Base-by-base conservation (phyloP, 2,113 vertebrate species). In the Barbus barbus region DNA sequence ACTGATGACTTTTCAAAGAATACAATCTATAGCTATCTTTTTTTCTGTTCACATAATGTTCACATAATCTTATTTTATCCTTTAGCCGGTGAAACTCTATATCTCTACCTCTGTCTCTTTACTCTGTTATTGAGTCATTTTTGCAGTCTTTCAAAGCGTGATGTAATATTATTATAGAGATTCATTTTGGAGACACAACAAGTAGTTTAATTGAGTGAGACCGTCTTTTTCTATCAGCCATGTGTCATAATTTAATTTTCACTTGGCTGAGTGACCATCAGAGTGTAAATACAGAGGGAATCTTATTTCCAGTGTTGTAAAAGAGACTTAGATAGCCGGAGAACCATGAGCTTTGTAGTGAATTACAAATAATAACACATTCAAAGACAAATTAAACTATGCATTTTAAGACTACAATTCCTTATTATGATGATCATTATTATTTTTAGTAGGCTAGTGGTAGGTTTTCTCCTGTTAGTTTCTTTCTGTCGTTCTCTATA, bases 201-300 rank as follows among this genome's bases (percentile, higher is more conserved):
- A 61, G 48, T 63, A 2, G 56, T 33, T 84, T 86, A 88, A 86
- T 81, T 81, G 81, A 88, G 84, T 82, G 83, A 77, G 76, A 73
- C 63, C 63, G 61, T 84, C 33, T 86, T 82, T 71, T 83, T 88
- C 84, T 58, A 79, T 84, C 79, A 86, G 72, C 72, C 82, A 44
- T 65, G 61, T 73, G 82, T 81, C 44, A 33, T 86, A 88, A 88
- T 88, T 86, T 60, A 83, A 88, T 88, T 86, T 86, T 78, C 84
- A 69, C 84, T 86, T 77, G 71, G 77, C 73, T 83, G 56, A 81
- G 81, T 84, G 84, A 84, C 77, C 78, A 69, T 87, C 80, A 75
- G 85, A 83, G 65, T 85, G 81, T 65, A 72, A 87, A 63, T 63
- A 72, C 83, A 71, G 20, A 77, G 82, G 82, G 78, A 81, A 87